These are phyloP conservation scores for Coregonus ussuriensis DNA, from an alignment of 2,797 vertebrate species.

Conservation along the genomic window DNA sequence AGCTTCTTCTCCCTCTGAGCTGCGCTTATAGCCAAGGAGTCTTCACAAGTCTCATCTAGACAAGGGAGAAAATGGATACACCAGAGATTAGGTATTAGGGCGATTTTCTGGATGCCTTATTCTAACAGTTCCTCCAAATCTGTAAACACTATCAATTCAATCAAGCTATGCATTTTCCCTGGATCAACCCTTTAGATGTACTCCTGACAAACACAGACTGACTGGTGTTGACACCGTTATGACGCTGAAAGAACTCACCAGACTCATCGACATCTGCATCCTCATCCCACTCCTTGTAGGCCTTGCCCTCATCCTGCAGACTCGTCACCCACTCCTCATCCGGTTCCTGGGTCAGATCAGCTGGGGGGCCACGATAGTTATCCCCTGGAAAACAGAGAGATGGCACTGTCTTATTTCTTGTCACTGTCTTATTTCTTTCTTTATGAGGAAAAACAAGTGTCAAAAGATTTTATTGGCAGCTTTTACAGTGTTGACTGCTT, in stretches of 20 bases:
- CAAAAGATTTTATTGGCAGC: not conserved
- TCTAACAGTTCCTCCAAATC: not conserved
- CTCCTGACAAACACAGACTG: not conserved
- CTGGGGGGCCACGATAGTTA: conserved; percentile 85
- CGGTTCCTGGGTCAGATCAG: conserved; percentile 83
- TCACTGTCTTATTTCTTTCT: not conserved
- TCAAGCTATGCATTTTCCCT: not conserved
- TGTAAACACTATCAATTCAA: not conserved
- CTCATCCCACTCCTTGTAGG: conserved; percentile 95
- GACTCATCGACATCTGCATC: conserved; percentile 97
- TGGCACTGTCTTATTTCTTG: not conserved
- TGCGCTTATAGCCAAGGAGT: conserved; percentile 81
- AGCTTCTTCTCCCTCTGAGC: conserved; percentile 90
- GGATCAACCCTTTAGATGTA: not conserved
- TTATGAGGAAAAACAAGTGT: not conserved
- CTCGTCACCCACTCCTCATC: conserved; percentile 92
- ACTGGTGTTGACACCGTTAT: not conserved
- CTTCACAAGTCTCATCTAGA: conserved; percentile 82
- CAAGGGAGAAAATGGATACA: conserved; percentile 33
- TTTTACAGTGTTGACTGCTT: not conserved
- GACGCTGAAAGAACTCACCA: conserved; percentile 70
- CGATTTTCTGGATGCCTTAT: not conserved
- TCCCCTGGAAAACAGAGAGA: conserved; percentile 74
- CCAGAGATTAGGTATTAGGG: not conserved
- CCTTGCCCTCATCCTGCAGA: conserved; percentile 86